Evolutionary conservation across 2,797 vertebrate genomes (phyloP), one percentile per base, ranked within the genome.

Genomic region (Odontamblyopus rebecca): DNA sequence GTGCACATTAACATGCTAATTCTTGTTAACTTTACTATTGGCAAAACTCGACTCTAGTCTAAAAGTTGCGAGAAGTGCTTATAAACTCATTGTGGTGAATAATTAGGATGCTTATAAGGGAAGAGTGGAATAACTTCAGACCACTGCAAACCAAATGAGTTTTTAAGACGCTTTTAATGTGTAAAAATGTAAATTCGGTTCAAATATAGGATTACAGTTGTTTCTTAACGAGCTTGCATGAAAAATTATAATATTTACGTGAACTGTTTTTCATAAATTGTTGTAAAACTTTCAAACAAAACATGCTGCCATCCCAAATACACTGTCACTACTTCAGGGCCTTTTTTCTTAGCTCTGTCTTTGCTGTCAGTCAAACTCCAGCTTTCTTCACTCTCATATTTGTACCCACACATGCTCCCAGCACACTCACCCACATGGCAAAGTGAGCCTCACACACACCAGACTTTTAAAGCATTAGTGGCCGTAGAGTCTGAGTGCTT

Each of bases 381-480:
- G 27, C 59, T 2, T 19, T 61, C 9, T 9, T 9, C 19, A 19
- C 7, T 9, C 19, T 16, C n/a, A 61, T 32, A 61, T 19, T 35
- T 35, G 27, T 61, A 7, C 16, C 9, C 60, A 32, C 23, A 19
- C 19, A n/a, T 12, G 35, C 23, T 23, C 19, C 9, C 32, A 23
- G 19, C 61, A 44, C 61, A 23, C 50, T 50, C 26, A 27, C n/a
- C 73, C 83, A 88, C 75, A 86, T 88, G 87, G 70, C 68, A 18
- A 84, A 80, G 80, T 85, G 83, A 84, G 76, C 86, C 82, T 74
- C 85, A 71, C 30, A 62, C 62, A 72, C 35, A 72, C 8, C 75
- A 78, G 70, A 71, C 73, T 82, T 83, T 79, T 69, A 85, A 91
- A 71, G 48, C 74, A 86, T 89, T 91, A 90, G 74, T 71, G 71